Evolutionary conservation across 2,113 vertebrate genomes (phyloP), one percentile per base, ranked within the genome.

Genomic region (Stegastes partitus): DNA sequence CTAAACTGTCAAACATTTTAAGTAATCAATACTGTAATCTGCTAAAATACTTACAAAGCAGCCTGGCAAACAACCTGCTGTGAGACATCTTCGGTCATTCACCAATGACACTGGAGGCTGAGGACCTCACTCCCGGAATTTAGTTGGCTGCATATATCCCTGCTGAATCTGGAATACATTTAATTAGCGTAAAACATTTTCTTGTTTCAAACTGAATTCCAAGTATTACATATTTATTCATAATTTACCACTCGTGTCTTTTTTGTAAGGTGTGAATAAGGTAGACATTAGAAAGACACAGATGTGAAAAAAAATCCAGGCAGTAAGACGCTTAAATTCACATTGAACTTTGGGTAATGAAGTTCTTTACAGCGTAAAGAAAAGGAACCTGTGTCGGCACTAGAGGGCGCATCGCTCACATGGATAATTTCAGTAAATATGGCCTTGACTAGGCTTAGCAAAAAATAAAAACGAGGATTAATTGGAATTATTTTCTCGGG

Each of bases 11-110:
- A 23, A 21, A 61, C 16, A 7, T 7, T 59, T 8, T 1, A 54
- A 18, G 16, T 0, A 1, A 34, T 28, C 5, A 22, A 21, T 63
- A 62, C 0, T 2, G 1, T 0, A 56, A 25, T 62, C 45, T 42
- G 16, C 10, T 55, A 2, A 68, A 80, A 87, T 89, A 95, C 95
- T 94, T 89, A 96, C 95, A 83, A 58, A 96, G 92, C 83, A 95
- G 92, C 86, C 91, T 92, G 28, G 92, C 77, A 89, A 95, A 92
- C 59, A 95, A 84, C 86, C 95, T 94, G 86, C 92, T 87, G 71
- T 93, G 94, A 79, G 91, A 95, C 95, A 95, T 95, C 89, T 91
- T 94, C 93, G 94, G 95, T 95, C 95, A 94, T 89, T 94, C 90
- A 89, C 91, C 95, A 95, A 95, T 95, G 95, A 95, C 95, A 95